A percentile compares a stretch with the other conserved stretches of the same genome.
Conservation (phyloP, 2,888 invertebrate species). For the Ypsolopha sequella region DNA sequence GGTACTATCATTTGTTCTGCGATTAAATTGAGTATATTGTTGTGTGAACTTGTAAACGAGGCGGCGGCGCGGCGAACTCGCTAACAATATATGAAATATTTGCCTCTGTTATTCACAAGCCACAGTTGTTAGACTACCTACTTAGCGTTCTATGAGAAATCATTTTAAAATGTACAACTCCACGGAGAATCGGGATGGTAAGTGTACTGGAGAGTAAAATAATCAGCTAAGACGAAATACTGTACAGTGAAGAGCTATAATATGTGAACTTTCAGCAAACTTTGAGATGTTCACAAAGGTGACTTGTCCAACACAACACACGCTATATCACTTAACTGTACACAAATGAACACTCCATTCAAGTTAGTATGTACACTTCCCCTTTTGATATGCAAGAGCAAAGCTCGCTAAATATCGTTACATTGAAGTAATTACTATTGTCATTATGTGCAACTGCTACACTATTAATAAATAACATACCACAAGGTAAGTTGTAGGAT, state of each 20-base stretch:
- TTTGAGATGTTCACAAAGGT: too few species aligned
- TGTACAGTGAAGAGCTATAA: too few species aligned
- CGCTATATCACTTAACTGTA: too few species aligned
- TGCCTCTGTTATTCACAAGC: neutral
- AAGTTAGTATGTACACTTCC: slow-evolving; percentile 48
- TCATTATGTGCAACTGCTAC: slow-evolving; percentile 45
- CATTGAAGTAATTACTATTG: slow-evolving; percentile 28
- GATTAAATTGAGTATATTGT: slow-evolving; percentile 2
- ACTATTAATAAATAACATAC: slow-evolving; percentile 15
- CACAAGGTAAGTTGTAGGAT: slow-evolving; percentile 21
- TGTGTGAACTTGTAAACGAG: neutral
- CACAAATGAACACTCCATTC: neutral
- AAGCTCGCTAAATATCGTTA: slow-evolving; percentile 66
- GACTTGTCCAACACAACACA: too few species aligned
- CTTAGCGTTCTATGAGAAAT: neutral
- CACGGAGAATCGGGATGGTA: neutral
- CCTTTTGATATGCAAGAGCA: slow-evolving; percentile 69
- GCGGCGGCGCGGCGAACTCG: neutral
- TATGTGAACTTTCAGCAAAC: too few species aligned
- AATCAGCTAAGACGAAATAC: neutral
- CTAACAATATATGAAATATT: neutral
- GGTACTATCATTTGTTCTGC: neutral
- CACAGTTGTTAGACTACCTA: neutral
- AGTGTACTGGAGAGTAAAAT: neutral
- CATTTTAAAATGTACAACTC: neutral